Conservation (phyloP, 30 jellyfish, hydroid and myxozoan species). For the Rhopilema esculentum region DNA sequence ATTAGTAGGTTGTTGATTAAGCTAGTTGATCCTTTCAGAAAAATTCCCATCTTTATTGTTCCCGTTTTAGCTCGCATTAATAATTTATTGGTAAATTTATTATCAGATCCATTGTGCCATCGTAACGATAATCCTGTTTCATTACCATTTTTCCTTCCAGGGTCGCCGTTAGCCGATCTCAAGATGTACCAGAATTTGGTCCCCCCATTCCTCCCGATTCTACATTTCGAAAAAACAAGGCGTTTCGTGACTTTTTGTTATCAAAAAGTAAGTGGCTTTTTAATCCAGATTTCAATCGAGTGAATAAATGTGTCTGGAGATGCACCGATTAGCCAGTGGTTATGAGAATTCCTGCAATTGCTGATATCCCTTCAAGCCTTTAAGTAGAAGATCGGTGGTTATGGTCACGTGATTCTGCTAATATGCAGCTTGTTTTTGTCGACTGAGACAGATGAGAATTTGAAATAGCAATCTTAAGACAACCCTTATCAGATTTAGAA, state of each 20-base stretch:
- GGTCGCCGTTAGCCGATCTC: constrained; percentile 94
- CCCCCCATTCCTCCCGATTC: constrained; percentile 96
- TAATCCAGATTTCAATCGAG: not conserved
- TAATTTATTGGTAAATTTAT: not conserved
- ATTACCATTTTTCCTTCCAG: constrained; percentile 16
- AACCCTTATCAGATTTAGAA: too few species aligned
- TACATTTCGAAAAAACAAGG: constrained; percentile 65
- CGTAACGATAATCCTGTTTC: too few species aligned
- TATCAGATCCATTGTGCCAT: not conserved
- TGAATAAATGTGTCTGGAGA: not conserved
- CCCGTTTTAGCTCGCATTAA: too few species aligned
- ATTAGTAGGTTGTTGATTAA: not conserved
- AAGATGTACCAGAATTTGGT: constrained; percentile 97
- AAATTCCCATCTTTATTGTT: too few species aligned
- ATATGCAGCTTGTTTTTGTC: too few species aligned
- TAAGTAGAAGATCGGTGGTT: too few species aligned
- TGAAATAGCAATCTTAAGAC: not conserved
- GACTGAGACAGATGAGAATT: too few species aligned
- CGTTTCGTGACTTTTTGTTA: constrained; percentile 88
- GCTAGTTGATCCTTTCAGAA: not conserved
- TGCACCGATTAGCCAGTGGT: not conserved
- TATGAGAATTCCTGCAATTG: not conserved
- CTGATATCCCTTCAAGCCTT: not conserved
- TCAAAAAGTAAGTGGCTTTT: constrained; percentile 72
- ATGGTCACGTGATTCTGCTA: too few species aligned